These are phyloP conservation scores for Setipinna tenuifilis DNA, from an alignment of 2,797 vertebrate genomes.

Conservation along the genomic window DNA sequence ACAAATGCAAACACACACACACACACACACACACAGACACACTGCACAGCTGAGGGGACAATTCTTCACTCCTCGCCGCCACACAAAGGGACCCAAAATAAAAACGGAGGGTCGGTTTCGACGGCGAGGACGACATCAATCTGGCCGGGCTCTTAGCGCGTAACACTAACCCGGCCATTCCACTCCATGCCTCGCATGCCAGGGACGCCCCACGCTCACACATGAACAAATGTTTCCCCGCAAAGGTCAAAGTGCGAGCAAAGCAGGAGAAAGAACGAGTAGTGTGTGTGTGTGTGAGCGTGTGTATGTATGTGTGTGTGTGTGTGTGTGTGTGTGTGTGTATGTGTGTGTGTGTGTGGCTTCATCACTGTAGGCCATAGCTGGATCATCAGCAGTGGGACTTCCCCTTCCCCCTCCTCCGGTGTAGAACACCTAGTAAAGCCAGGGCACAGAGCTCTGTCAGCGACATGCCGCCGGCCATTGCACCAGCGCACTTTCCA, in stretches of 20 bases:
- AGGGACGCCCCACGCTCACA: conserved; percentile 66
- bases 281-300: conserved; percentile 28
- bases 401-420: conserved; percentile 23
- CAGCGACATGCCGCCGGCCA: not conserved
- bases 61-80: conserved; percentile 61
- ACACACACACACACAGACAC: conserved; percentile 30
- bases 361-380: conserved; percentile 12
- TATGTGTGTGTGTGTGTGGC: conserved; percentile 39
- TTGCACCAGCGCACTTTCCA: not conserved
- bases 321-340: not conserved
- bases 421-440: not conserved
- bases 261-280: not conserved
- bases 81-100: conserved; percentile 81
- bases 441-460: not conserved
- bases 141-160: conserved; percentile 68
- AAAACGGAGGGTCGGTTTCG: conserved; percentile 64
- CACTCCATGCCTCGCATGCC: conserved; percentile 78
- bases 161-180: conserved; percentile 80
- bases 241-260: conserved; percentile 79
- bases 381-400: conserved; percentile 28
- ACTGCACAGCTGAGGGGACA: conserved; percentile 44
- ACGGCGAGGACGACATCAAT: conserved; percentile 70
- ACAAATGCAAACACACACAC: conserved; percentile 34
- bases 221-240: conserved; percentile 80
- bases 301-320: conserved; percentile 28